Conservation (phyloP, 2,888 invertebrate species). For the Drosophila subquinaria region DNA sequence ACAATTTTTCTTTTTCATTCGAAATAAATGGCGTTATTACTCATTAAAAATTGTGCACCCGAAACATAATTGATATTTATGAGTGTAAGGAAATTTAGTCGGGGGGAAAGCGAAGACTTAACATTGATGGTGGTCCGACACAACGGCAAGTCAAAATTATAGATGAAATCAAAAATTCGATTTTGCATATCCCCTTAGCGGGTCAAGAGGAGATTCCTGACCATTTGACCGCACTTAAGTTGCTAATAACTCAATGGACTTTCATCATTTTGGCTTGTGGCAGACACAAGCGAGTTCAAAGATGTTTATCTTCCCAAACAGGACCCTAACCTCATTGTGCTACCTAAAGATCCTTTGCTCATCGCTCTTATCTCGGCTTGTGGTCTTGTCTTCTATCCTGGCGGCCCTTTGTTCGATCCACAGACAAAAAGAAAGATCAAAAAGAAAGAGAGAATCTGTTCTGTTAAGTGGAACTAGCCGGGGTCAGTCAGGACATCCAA, state of each 20-base stretch:
- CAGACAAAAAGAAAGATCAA: constrained; percentile 31
- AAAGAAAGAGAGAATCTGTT: constrained; percentile 32
- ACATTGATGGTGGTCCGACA: constrained; percentile 37
- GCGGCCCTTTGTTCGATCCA: constrained; percentile 38
- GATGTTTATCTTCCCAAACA: constrained; percentile 60
- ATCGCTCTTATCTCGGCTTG: constrained; percentile 75
- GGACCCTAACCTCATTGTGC: constrained; percentile 49
- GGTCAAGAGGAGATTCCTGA: constrained; percentile 29
- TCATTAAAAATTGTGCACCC: constrained; percentile 64
- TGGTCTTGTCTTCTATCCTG: constrained; percentile 71
- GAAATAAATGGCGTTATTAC: constrained; percentile 62
- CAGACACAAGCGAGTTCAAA: constrained; percentile 61
- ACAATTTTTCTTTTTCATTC: constrained; percentile 34
- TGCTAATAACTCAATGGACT: constrained; percentile 53
- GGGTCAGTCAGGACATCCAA: constrained; percentile 54
- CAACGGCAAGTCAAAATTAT: background rate
- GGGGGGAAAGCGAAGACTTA: constrained; percentile 18
- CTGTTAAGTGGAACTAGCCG: constrained; percentile 66
- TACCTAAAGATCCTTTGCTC: constrained; percentile 53
- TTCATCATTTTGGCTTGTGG: constrained; percentile 67
- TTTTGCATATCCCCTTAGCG: constrained; percentile 69
- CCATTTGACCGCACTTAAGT: constrained; percentile 64
- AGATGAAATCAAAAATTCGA: constrained; percentile 66
- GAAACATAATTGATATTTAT: constrained; percentile 74
- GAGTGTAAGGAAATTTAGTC: constrained; percentile 16